phyloP scores from a whole-genome alignment of 2,797 vertebrate species.

The Trachops cirrhosus region DNA sequence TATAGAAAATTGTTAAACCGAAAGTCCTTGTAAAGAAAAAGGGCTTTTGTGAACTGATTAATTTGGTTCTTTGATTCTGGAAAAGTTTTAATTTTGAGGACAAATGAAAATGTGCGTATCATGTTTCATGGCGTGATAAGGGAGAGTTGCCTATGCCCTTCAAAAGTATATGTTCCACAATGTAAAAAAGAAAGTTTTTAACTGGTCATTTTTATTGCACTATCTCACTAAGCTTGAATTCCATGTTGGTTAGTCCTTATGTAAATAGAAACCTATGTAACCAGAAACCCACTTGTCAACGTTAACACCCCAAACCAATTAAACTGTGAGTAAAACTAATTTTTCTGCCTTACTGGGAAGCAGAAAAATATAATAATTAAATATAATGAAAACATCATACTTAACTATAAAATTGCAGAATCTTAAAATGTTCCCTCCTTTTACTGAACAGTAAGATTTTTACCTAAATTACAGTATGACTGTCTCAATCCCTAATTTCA shows the following conservation, averaged over 20 bases:
- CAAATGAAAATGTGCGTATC: constrained; percentile 31
- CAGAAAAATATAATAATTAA: constrained; percentile 28
- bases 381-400: constrained; percentile 16
- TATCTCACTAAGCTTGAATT: not conserved
- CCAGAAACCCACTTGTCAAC: constrained; percentile 34
- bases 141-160: constrained; percentile 11
- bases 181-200: not conserved
- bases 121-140: not conserved
- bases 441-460: not conserved
- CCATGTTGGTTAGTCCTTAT: not conserved
- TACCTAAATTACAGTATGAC: not conserved
- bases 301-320: constrained; percentile 50
- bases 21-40: constrained; percentile 44
- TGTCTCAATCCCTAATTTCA: not conserved
- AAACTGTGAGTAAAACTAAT: constrained; percentile 41
- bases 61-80: constrained; percentile 45
- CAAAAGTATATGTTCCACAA: constrained; percentile 28
- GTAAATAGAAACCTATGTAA: not conserved
- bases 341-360: not conserved
- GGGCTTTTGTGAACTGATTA: constrained; percentile 4
- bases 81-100: constrained; percentile 53
- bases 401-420: constrained; percentile 22
- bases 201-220: not conserved
- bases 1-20: constrained; percentile 24
- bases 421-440: constrained; percentile 5